Conservation (phyloP, 2,888 invertebrate genomes). For the Dicyrtomina minuta region DNA sequence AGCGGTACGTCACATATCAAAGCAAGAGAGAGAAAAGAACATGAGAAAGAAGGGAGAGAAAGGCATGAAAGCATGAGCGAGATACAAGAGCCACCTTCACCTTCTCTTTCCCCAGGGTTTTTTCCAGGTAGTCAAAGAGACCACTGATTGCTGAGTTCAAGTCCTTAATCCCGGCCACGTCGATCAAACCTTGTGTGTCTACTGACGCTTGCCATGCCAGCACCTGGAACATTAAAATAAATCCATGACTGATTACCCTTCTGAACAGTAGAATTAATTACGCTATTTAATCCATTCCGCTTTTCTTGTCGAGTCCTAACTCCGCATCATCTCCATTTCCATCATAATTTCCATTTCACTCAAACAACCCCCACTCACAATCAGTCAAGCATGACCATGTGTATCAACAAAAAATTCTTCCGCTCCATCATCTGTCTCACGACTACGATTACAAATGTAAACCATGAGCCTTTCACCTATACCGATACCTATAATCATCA, state of each 20-base stretch:
- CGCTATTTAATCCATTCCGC: conserved; percentile 10
- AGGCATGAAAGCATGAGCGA: background rate
- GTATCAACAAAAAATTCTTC: background rate
- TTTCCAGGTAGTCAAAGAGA: conserved; percentile 70
- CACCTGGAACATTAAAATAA: conserved; percentile 56
- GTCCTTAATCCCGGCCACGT: conserved; percentile 62
- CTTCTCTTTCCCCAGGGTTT: conserved; percentile 67
- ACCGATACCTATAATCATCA: no score
- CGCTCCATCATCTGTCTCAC: background rate
- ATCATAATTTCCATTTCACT: background rate
- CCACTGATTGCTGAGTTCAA: conserved; percentile 66
- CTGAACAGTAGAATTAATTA: conserved; percentile 9
- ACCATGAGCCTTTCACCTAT: background rate
- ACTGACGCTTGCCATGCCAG: conserved; percentile 66
- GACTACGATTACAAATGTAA: background rate
- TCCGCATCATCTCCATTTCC: background rate
- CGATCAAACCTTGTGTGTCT: conserved; percentile 63
- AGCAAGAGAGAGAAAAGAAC: no score
- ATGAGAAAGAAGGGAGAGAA: background rate
- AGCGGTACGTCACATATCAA: no score
- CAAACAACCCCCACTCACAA: background rate
- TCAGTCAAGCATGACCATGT: background rate
- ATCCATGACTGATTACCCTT: conserved; percentile 9
- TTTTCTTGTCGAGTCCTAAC: background rate
- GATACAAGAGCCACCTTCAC: conserved; percentile 57